Evolutionary conservation across 2,113 vertebrate species (phyloP).

Genomic region (Colaptes auratus): DNA sequence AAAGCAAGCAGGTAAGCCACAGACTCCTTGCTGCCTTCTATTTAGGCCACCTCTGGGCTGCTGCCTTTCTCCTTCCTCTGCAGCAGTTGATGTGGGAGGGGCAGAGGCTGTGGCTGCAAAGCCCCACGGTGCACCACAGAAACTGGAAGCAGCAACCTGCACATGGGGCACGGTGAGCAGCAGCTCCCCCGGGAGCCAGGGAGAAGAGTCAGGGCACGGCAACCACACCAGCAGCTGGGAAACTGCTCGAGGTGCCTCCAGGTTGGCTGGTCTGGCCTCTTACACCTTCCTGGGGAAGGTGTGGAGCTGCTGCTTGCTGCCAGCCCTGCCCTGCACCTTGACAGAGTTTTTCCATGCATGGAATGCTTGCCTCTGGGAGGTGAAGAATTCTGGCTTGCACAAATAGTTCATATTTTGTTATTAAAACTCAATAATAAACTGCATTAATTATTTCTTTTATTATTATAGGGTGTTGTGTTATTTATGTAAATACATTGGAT

Average conservation of each 20-base stretch:
- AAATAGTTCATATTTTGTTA: background rate
- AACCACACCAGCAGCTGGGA: background rate
- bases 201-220: background rate
- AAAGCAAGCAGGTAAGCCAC: background rate
- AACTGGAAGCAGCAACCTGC: slow-evolving; percentile 32
- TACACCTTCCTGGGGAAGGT: background rate
- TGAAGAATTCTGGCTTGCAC: background rate
- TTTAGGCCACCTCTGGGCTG: background rate
- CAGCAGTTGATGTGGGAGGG: background rate
- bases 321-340: background rate
- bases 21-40: background rate
- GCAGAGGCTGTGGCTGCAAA: background rate
- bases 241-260: background rate
- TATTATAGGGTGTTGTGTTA: background rate
- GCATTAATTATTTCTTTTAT: background rate
- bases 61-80: background rate
- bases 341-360: fast-evolving
- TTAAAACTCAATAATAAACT: background rate
- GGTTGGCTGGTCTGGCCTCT: background rate
- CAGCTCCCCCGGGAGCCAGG: background rate
- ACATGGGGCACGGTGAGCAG: slow-evolving; percentile 17
- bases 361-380: background rate
- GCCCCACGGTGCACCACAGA: background rate
- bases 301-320: background rate
- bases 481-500: background rate